phyloP scores from a whole-genome alignment of 2,888 invertebrate genomes.

The Amphipyra berbera region DNA sequence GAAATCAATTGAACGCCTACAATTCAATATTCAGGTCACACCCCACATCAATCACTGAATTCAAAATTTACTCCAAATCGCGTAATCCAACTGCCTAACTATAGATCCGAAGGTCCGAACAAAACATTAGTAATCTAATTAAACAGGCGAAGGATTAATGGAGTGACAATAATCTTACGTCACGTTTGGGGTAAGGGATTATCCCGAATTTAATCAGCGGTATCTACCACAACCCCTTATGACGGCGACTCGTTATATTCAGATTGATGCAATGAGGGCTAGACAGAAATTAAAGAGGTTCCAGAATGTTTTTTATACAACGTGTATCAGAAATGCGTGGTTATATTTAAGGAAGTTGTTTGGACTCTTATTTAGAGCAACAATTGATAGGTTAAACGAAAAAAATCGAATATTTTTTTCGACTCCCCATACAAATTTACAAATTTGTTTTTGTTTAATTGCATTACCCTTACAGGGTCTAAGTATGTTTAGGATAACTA shows the following conservation, averaged over 20 bases:
- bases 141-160: slow-evolving; percentile 84
- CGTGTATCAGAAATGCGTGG: too few species aligned
- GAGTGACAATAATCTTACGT: slow-evolving; percentile 88
- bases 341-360: too few species aligned
- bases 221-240: slow-evolving; percentile 73
- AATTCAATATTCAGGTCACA: slow-evolving; percentile 31
- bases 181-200: slow-evolving; percentile 77
- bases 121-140: slow-evolving; percentile 76
- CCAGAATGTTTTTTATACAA: not conserved
- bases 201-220: slow-evolving; percentile 86
- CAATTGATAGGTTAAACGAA: too few species aligned
- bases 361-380: too few species aligned
- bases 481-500: too few species aligned
- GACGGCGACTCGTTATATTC: slow-evolving; percentile 59
- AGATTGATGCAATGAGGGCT: slow-evolving; percentile 50
- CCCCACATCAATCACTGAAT: slow-evolving; percentile 51
- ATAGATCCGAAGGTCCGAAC: slow-evolving; percentile 45
- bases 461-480: too few species aligned
- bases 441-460: too few species aligned
- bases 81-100: slow-evolving; percentile 54
- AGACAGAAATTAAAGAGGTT: slow-evolving; percentile 23
- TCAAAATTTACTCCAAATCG: slow-evolving; percentile 54
- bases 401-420: slow-evolving; percentile 1
- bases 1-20: slow-evolving; percentile 26
- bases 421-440: too few species aligned